Base-by-base conservation (phyloP, 1,140 invertebrate genomes). In the Daktulosphaira vitifoliae region DNA sequence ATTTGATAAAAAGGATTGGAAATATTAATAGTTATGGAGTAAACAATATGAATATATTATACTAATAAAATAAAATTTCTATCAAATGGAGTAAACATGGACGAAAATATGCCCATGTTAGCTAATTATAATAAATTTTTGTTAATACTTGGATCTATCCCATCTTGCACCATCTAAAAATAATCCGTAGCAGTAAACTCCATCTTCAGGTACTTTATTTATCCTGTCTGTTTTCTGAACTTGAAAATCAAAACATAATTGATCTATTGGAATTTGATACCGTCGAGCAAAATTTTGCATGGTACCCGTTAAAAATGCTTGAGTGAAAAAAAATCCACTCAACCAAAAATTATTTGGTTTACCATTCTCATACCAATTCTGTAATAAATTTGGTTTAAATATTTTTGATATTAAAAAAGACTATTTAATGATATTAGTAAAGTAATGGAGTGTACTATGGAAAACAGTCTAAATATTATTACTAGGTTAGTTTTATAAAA, bases 271-370 rank as follows among this genome's bases (percentile, higher is more conserved):
- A 69, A 93, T 88, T 70, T 83, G 85, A 69, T 88, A 87, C 72
- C 88, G 88, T 65, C 94, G 77, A 2, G 93, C 92, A 75, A 80
- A 96, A 75, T 96, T 96, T 76, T 96, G 93, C 69, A 91, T 83
- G 1, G 88, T 88, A 3, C 88, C 92, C 8, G 93, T 96, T 15
- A 97, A 77, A 74, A 97, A 96, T 0, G 90, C 90, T 52, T 96
- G 92, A 0, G 90, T 91, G 73, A 96, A 96, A 71, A 89, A 96
- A 74, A 97, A 95, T 9, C 92, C 93, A 0, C 92, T 92, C 4
- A 97, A 79, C 94, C 93, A 97, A 76, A 92, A 95, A 0, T 82
- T 84, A 0, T 78, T 65, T 3, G 92, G 90, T 74, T 90, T 90
- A 2, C 88, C 88, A 42, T 85, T 70, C 20, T 82, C 74, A 69